These are phyloP conservation scores for Chironomus riparius DNA, from an alignment of 2,888 invertebrate species.

Conservation along the genomic window DNA sequence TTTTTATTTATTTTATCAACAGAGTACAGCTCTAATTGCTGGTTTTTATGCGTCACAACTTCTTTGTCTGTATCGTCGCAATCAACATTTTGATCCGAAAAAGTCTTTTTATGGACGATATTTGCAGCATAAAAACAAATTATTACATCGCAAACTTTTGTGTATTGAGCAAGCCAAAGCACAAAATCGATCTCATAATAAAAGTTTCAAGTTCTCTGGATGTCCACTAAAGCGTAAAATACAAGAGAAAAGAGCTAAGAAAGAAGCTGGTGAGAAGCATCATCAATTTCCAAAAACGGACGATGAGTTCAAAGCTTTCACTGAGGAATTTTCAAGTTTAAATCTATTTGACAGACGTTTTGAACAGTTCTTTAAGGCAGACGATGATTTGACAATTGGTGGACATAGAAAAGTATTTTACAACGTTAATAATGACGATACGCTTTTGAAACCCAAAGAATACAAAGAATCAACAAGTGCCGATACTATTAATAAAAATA, in stretches of 20 bases:
- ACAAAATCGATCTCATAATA: background rate
- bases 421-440: slow-evolving; percentile 7
- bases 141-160: background rate
- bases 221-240: background rate
- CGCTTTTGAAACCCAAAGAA: background rate
- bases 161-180: background rate
- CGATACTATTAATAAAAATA: background rate
- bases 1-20: slow-evolving; percentile 32
- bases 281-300: background rate
- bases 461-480: background rate
- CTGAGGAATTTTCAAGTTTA: background rate
- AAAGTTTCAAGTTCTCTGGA: background rate
- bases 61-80: slow-evolving; percentile 38
- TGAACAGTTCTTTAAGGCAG: background rate
- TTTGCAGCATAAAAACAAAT: background rate
- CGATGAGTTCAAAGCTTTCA: background rate
- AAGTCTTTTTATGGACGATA: slow-evolving; percentile 20
- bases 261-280: background rate
- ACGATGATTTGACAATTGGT: background rate
- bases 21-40: slow-evolving; percentile 53
- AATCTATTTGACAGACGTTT: background rate
- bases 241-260: background rate
- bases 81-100: slow-evolving; percentile 28
- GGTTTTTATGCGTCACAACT: slow-evolving; percentile 56
- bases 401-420: background rate